Evolutionary conservation across 2,797 vertebrate genomes (phyloP).

Genomic region (Lepus oiostolus): DNA sequence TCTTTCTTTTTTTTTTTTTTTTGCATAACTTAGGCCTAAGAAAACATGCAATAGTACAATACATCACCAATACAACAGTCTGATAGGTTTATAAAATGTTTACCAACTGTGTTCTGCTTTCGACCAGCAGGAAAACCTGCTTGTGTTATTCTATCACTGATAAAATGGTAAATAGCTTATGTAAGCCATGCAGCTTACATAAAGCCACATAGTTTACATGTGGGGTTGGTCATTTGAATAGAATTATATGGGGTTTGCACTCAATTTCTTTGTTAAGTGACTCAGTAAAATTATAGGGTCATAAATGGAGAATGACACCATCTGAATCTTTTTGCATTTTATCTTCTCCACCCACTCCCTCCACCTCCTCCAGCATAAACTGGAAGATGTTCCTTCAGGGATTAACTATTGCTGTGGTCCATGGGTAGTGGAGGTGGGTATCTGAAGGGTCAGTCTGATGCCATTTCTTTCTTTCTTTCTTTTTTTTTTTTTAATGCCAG

Average conservation of each 20-base stretch:
- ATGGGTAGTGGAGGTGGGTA: slow-evolving; percentile 39
- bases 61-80: slow-evolving; percentile 85
- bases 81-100: slow-evolving; percentile 88
- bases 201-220: slow-evolving; percentile 86
- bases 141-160: slow-evolving; percentile 88
- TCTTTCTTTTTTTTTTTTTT: slow-evolving; percentile 78
- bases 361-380: slow-evolving; percentile 56
- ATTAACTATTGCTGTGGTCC: slow-evolving; percentile 65
- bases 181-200: slow-evolving; percentile 85
- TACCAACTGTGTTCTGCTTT: slow-evolving; percentile 84
- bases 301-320: slow-evolving; percentile 82
- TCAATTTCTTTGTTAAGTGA: slow-evolving; percentile 85
- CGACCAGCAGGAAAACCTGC: slow-evolving; percentile 88
- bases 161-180: slow-evolving; percentile 89
- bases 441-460: background rate
- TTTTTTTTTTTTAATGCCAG: background rate
- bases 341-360: slow-evolving; percentile 71
- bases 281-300: slow-evolving; percentile 84
- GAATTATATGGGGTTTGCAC: slow-evolving; percentile 80
- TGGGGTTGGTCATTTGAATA: slow-evolving; percentile 79
- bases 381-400: slow-evolving; percentile 56
- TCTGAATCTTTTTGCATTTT: slow-evolving; percentile 85
- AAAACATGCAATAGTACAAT: slow-evolving; percentile 84
- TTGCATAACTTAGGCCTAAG: slow-evolving; percentile 80
- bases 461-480: background rate